Evolutionary conservation across 2,113 vertebrate species (phyloP).

Genomic region (Oreochromis niloticus): DNA sequence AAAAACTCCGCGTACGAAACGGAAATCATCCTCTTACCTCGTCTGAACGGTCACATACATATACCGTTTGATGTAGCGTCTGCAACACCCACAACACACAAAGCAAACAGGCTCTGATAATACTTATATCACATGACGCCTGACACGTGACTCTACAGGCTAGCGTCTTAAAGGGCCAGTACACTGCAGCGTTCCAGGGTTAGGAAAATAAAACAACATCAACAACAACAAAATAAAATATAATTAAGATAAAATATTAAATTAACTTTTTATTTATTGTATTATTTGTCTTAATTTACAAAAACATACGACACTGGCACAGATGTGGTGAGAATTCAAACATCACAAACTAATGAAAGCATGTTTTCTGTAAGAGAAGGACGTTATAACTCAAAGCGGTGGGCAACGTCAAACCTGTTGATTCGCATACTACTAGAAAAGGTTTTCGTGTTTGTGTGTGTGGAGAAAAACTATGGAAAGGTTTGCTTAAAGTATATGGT

Average conservation of each 20-base stretch:
- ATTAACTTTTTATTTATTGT: background rate
- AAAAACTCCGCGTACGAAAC: rapidly evolving
- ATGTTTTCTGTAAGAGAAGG: background rate
- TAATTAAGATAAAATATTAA: background rate
- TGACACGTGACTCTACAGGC: constrained; percentile 19
- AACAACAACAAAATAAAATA: background rate
- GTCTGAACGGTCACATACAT: background rate
- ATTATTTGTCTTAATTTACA: background rate
- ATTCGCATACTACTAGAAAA: background rate
- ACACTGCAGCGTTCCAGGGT: background rate
- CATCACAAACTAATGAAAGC: rapidly evolving
- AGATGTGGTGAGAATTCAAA: background rate
- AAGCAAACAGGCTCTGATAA: background rate
- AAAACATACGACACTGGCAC: background rate
- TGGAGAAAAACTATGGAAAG: background rate
- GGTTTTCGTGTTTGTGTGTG: background rate
- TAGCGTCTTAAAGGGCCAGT: constrained; percentile 19
- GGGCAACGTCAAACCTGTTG: background rate
- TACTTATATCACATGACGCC: constrained; percentile 44
- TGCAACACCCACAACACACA: background rate
- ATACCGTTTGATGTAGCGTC: background rate
- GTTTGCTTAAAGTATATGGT: background rate
- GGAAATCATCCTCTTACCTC: background rate
- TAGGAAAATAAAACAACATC: background rate
- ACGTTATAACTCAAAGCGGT: background rate